These are phyloP conservation scores for Carassius auratus DNA, from an alignment of 2,113 vertebrate genomes.

Conservation along the genomic window DNA sequence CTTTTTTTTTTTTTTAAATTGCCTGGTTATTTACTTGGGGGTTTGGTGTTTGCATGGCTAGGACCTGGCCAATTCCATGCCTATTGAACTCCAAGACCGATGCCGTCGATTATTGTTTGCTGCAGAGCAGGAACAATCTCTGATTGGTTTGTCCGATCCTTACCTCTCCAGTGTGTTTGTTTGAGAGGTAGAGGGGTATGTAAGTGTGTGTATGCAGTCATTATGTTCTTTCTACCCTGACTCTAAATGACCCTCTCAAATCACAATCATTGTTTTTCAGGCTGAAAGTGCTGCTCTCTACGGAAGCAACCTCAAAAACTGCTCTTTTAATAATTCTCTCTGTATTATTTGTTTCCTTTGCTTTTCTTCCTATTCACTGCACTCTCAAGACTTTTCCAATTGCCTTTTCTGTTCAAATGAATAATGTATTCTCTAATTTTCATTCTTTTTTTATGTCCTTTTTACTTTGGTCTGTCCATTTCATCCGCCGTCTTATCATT, in stretches of 20 bases:
- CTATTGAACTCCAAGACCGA: constrained; percentile 54
- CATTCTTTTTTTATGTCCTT: no score
- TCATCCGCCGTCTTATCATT: not conserved
- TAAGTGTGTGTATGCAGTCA: constrained; percentile 50
- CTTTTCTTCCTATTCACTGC: no score
- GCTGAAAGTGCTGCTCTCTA: not conserved
- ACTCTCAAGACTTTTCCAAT: no score
- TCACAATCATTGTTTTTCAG: constrained; percentile 67
- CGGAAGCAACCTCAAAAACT: not conserved
- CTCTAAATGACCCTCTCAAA: constrained; percentile 54
- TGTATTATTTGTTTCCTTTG: no score
- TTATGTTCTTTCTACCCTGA: constrained; percentile 38
- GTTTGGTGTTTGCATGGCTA: constrained; percentile 19
- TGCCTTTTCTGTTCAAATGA: no score
- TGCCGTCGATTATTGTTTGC: constrained; percentile 61
- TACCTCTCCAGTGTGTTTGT: not conserved
- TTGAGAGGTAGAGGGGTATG: constrained; percentile 51
- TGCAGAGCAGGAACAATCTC: constrained; percentile 44
- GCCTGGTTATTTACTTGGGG: constrained; percentile 26
- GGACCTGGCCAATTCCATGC: constrained; percentile 63
- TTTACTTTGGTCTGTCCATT: not conserved
- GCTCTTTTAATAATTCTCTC: not conserved
- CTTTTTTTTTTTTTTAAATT: not conserved
- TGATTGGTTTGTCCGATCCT: constrained; percentile 22
- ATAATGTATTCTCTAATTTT: no score